phyloP scores from a whole-genome alignment of 2,888 invertebrate genomes.

The Melieria omissa region DNA sequence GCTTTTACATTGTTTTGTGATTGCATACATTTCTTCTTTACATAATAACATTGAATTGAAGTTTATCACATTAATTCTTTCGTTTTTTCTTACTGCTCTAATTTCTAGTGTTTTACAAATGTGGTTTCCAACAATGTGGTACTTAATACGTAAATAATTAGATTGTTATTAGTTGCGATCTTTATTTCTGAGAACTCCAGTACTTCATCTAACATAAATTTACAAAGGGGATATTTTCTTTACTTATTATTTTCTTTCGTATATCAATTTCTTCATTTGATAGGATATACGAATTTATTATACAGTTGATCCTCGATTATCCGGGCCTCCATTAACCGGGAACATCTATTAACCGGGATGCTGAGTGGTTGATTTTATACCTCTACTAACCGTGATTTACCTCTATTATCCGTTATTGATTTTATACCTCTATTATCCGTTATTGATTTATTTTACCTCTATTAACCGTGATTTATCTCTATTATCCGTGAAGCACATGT shows the following conservation, averaged over 20 bases:
- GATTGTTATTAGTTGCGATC: constrained; percentile 34
- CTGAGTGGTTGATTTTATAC: no score
- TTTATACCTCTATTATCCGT: no score
- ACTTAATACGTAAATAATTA: constrained; percentile 39
- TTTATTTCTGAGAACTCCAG: constrained; percentile 43
- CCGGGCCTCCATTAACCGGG: no score
- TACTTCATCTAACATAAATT: constrained; percentile 43
- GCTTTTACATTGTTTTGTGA: neutral
- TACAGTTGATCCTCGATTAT: no score
- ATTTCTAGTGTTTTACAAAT: constrained; percentile 32
- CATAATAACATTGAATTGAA: constrained; percentile 28
- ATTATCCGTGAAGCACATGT: no score
- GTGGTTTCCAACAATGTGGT: constrained; percentile 22
- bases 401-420: no score
- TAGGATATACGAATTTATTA: constrained; percentile 38
- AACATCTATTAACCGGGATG: no score
- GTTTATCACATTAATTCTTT: constrained; percentile 27
- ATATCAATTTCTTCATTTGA: constrained; percentile 37
- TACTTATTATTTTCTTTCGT: constrained; percentile 30
- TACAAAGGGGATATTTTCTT: constrained; percentile 37
- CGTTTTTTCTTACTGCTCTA: constrained; percentile 36
- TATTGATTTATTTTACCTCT: no score
- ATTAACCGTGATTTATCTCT: no score
- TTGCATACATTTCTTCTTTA: constrained; percentile 11
- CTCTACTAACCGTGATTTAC: no score